Evolutionary conservation across 2,113 vertebrate species (phyloP).

Genomic region (Symphodus melops): DNA sequence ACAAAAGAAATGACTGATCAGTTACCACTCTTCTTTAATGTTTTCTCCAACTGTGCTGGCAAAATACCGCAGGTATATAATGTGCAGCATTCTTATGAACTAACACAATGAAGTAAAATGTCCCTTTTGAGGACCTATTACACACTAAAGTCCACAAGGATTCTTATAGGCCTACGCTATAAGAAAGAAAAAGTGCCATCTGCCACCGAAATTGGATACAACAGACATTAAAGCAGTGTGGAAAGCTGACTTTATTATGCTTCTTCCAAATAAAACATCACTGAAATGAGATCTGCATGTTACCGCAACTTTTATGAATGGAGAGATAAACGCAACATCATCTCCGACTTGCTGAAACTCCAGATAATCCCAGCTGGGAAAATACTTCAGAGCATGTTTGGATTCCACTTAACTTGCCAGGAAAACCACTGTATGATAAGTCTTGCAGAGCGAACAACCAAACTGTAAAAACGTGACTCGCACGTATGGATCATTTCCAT

Average conservation of each 20-base stretch:
- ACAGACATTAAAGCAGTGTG: neutral
- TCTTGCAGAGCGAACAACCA: neutral
- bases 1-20: slow-evolving; percentile 77
- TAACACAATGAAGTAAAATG: no score
- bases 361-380: slow-evolving; percentile 8
- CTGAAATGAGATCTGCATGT: slow-evolving; percentile 8
- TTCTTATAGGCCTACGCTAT: neutral
- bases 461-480: slow-evolving; percentile 24
- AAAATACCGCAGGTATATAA: slow-evolving; percentile 32
- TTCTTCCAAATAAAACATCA: slow-evolving; percentile 25
- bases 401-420: neutral
- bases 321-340: slow-evolving; percentile 44
- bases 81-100: no score
- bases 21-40: slow-evolving; percentile 35
- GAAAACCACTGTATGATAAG: slow-evolving; percentile 6
- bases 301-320: slow-evolving; percentile 77
- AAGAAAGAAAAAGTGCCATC: neutral
- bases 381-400: neutral
- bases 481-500: neutral
- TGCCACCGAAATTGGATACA: neutral
- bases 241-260: neutral
- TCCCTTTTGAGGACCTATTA: no score
- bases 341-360: slow-evolving; percentile 34
- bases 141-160: no score
- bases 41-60: slow-evolving; percentile 41